Base-by-base conservation (phyloP, 2,797 vertebrate genomes). In the Scomberomorus guttatus region DNA sequence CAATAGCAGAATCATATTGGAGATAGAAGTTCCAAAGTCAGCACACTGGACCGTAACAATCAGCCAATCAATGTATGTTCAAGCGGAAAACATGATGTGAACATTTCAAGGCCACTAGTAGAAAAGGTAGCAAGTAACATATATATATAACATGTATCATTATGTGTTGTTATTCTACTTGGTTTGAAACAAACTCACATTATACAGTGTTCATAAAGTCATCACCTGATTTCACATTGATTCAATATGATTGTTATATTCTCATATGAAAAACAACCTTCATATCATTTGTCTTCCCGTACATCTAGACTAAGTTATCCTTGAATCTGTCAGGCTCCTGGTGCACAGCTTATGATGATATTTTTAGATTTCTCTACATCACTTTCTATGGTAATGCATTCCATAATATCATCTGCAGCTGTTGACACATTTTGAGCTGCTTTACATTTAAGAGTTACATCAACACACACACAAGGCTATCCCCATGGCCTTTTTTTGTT, bases 191-290 rank as follows among this genome's bases (percentile, higher is more conserved):
- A 48, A 48, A 37, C 39, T 42, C 39, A 50, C 18, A 20, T 50
- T 50, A 20, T 50, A 50, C 46, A 50, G 18, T 13, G 1, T 18
- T n/a, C 32, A 61, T 15, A n/a, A 60, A 27, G 32, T 52, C 17
- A 55, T 29, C 60, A 48, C 15, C 37, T 56, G n/a, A n/a, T n/a
- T n/a, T n/a, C n/a, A n/a, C n/a, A n/a, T 65, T 52, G 15, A 57
- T n/a, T 37, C 11, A 51, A 24, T 6, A 57, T 2, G 22, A 50
- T 34, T 6, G 20, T 34, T 14, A n/a, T 34, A 32, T 67, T 44
- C n/a, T 25, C 20, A 18, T 50, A 60, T 18, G 44, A n/a, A 12
- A 48, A 46, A 20, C 24, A 20, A 42, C 25, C 3, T 13, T 12
- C 20, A 9, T 46, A 24, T 61, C 1, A 5, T 20, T 34, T 27